Base-by-base conservation (phyloP, 2,888 invertebrate genomes). In the Autographa gamma region DNA sequence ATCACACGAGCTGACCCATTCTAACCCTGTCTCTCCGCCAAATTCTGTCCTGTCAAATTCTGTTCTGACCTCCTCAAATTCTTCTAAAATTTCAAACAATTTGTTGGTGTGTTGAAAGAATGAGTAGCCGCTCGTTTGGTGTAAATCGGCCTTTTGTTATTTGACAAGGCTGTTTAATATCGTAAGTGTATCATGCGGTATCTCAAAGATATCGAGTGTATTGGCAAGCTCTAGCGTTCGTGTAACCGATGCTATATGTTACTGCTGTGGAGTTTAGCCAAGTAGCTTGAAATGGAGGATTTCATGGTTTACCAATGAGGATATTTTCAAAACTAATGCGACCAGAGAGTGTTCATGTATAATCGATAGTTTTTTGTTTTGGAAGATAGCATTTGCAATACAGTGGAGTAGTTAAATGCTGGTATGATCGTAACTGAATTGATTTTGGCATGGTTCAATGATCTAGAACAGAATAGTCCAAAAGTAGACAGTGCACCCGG, bases 161-260 rank as follows among this genome's bases (percentile, higher is more conserved):
- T 77, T 74, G 60, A 74, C 65, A 62, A 16, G 65, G 56, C 31
- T 70, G 48, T 74, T 66, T 79, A 64, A 80, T 80, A 80, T 69
- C 67, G 63, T 73, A 71, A 79, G 79, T 73, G 73, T 62, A 68
- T 70, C 73, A 67, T 79, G 67, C 69, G 60, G 69, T 60, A 31
- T 76, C 78, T 76, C 66, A 61, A 69, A 73, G 67, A 32, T 79
- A 71, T 67, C 25, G 52, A 74, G 64, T 69, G 48, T 65, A 73
- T 63, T 64, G 63, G 66, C 61, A 66, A 70, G 18, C 41, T 25
- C 18, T 52, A 73, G 62, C 60, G 59, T 58, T 60, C 13, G 13
- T 56, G 48, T 63, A 68, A 56, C 19, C 34, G 54, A 60, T 52
- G 71, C 60, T 19, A 60, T 64, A 67, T 19, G 48, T 34, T 65